These are phyloP conservation scores for Nymphalis urticae DNA, from an alignment of 2,888 invertebrate species.

Conservation along the genomic window DNA sequence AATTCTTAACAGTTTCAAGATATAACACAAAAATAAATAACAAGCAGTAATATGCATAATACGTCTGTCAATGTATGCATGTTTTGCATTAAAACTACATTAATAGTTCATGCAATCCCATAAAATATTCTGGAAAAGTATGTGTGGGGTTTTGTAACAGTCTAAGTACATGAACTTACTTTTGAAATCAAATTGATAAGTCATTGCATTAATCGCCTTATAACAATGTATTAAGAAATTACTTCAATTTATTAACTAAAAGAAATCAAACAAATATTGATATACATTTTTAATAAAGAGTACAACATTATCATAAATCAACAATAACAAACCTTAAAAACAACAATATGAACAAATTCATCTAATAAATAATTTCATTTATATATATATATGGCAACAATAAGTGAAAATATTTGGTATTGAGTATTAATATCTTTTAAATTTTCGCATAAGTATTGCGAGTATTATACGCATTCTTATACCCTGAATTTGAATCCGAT, in stretches of 20 bases:
- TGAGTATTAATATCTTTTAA: constrained; percentile 20
- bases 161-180: constrained; percentile 2
- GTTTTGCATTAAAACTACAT: not conserved
- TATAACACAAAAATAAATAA: no score
- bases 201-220: not conserved
- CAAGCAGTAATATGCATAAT: not conserved
- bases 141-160: not conserved
- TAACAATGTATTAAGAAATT: not conserved
- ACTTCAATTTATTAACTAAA: not conserved
- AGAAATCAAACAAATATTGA: not conserved
- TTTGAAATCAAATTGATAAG: not conserved
- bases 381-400: constrained; percentile 19
- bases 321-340: constrained; percentile 17
- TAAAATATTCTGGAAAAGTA: not conserved
- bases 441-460: constrained; percentile 47
- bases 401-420: constrained; percentile 7
- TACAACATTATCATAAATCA: constrained; percentile 22
- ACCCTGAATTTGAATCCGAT: constrained; percentile 58
- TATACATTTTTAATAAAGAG: constrained; percentile 29
- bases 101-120: not conserved
- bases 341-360: constrained; percentile 19
- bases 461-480: constrained; percentile 61
- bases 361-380: constrained; percentile 28
- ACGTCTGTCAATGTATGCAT: not conserved
- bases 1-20: no score